Conservation (phyloP, 1,140 invertebrate species). For the Grapholita molesta region DNA sequence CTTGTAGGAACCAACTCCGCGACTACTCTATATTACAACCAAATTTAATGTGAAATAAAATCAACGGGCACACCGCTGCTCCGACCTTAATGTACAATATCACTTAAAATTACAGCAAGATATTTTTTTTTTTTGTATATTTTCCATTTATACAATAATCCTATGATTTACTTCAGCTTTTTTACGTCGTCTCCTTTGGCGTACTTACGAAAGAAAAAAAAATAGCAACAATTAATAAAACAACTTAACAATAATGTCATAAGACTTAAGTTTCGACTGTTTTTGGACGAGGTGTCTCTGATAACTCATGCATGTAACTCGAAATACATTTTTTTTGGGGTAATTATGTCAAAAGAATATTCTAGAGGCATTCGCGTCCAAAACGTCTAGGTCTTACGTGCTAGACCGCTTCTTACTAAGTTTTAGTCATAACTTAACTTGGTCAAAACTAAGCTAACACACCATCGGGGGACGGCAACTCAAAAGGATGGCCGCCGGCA, state of each 20-base stretch:
- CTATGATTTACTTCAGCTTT: conserved; percentile 46
- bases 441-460: not conserved
- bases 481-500: not conserved
- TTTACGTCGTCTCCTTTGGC: conserved; percentile 61
- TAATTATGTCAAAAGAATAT: not conserved
- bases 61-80: not conserved
- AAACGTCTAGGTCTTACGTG: not conserved
- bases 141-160: conserved; percentile 69
- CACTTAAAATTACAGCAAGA: conserved; percentile 47
- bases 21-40: conserved; percentile 15
- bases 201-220: conserved; percentile 53
- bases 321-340: not conserved
- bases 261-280: conserved; percentile 33
- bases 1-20: not conserved
- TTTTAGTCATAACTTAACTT: not conserved
- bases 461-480: not conserved
- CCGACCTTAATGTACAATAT: conserved; percentile 38
- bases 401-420: not conserved
- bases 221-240: conserved; percentile 65
- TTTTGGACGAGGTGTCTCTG: not conserved
- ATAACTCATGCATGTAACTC: conserved; percentile 1
- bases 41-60: conserved; percentile 2
- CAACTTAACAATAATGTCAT: conserved; percentile 63
- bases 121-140: conserved; percentile 66
- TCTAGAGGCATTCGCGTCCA: not conserved